phyloP scores from a whole-genome alignment of 2,888 invertebrate genomes.

The Glyphotaelius pellucidus region DNA sequence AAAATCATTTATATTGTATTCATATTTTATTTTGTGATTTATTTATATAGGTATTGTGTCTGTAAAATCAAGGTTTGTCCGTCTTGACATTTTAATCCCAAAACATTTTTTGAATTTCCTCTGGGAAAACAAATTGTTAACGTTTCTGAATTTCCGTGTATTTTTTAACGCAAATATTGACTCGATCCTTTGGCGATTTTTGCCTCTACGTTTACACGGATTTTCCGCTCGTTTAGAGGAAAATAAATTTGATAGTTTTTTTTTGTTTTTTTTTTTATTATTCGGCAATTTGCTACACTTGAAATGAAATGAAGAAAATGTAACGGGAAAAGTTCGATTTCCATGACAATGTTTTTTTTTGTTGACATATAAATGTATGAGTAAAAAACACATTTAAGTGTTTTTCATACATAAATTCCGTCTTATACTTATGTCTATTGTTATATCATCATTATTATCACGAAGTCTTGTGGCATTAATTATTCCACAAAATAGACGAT shows the following conservation, averaged over 20 bases:
- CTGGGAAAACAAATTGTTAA: background rate
- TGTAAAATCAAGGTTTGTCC: background rate
- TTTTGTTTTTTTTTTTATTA: background rate
- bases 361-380: no score
- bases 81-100: background rate
- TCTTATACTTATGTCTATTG: background rate
- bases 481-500: background rate
- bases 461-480: background rate
- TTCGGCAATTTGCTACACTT: background rate
- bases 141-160: background rate
- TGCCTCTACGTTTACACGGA: background rate
- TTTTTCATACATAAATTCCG: background rate
- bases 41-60: background rate
- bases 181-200: constrained; percentile 2
- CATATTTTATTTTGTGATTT: background rate
- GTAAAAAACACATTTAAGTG: background rate
- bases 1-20: background rate
- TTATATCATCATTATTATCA: background rate
- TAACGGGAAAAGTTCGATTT: background rate
- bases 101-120: background rate
- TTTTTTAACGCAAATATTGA: constrained; percentile 14
- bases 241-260: no score
- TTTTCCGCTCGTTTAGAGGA: background rate
- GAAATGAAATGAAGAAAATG: background rate
- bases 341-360: background rate